Evolutionary conservation across 2,888 invertebrate genomes (phyloP), one percentile per base, ranked within the genome.

Genomic region (Cephalotes varians): DNA sequence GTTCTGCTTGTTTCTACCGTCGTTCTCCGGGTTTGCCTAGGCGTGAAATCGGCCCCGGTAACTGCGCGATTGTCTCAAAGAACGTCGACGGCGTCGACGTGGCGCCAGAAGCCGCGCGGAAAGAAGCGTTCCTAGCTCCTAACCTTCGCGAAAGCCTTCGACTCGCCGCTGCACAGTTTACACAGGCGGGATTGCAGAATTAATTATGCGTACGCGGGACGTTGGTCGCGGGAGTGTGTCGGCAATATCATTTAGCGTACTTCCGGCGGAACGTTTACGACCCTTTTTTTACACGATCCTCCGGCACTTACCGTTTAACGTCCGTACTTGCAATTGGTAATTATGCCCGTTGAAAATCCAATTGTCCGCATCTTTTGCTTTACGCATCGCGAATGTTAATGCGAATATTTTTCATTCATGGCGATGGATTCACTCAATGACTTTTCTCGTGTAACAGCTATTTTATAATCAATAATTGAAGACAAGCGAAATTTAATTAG

Each of bases 131-230:
- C 5, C 51, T 77, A 60, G 21, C 44, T 74, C 10, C 56, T n/a
- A n/a, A 21, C 69, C 73, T 86, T 82, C 21, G 80, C 62, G 21
- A 15, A 47, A 37, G 82, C 40, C 44, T 15, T 15, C 44, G 51
- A 40, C 40, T 21, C 71, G 51, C 51, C 67, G 49, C 31, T 21
- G 65, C 28, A 12, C 44, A 72, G 67, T 82, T 86, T 81, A 83
- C 86, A 83, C 84, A 86, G 87, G 82, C 86, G 80, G 82, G 69
- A 86, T 88, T 62, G 86, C 88, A 84, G 89, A 86, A 89, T 89
- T 89, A 89, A 89, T 89, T 89, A 89, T 82, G 81, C 85, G 49
- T 10, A n/a, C n/a, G n/a, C 60, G 84, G 81, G 83, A 83, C 86
- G 84, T 88, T 85, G 89, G 82, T 86, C 84, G 28, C 74, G 51